A percentile compares a stretch with the other conserved stretches of the same genome.
phyloP scores from a whole-genome alignment of 2,113 vertebrate species.

The Muntiacus reevesi region DNA sequence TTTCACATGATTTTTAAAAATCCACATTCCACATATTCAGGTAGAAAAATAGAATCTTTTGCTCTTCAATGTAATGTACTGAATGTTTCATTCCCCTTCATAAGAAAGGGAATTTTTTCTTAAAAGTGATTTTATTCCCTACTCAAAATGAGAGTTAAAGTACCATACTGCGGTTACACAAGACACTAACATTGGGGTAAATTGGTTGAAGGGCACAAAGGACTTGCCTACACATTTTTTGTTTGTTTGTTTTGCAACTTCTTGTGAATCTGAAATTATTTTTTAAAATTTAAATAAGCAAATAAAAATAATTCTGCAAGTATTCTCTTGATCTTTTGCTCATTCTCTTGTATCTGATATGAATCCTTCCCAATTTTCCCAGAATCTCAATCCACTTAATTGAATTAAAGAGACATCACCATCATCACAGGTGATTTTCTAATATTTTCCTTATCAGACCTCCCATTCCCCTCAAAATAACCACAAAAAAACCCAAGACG shows the following conservation, averaged over 20 bases:
- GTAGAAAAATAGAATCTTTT: neutral
- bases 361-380: neutral
- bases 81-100: neutral
- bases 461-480: neutral
- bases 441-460: neutral
- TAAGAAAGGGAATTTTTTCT: neutral
- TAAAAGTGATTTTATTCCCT: neutral
- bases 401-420: neutral
- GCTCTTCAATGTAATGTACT: neutral
- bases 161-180: neutral
- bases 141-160: neutral
- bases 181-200: neutral
- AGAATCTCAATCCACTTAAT: neutral
- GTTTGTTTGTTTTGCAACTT: neutral
- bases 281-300: neutral
- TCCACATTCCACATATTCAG: neutral
- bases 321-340: neutral
- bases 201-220: neutral
- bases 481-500: neutral
- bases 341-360: neutral
- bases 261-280: neutral
- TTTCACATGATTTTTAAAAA: neutral
- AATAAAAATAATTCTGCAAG: neutral
- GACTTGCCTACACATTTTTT: neutral
- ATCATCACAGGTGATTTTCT: neutral